Conservation (phyloP, 2,113 vertebrate species). For the Phalacrocorax aristotelis region DNA sequence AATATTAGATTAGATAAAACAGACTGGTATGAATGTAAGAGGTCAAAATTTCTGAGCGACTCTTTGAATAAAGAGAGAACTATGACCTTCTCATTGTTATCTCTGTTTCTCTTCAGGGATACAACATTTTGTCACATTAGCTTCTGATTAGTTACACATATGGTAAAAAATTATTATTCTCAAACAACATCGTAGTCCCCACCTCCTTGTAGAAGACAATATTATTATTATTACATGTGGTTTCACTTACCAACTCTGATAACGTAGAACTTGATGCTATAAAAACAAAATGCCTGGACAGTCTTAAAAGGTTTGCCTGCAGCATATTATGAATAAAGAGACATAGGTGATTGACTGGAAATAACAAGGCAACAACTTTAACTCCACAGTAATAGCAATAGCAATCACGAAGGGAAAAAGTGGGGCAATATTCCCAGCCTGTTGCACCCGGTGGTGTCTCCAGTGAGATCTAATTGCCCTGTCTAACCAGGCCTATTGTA, state of each 20-base stretch:
- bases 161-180: neutral
- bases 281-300: neutral
- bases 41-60: neutral
- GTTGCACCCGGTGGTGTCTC: neutral
- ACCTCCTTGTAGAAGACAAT: neutral
- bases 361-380: neutral
- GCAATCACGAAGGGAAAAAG: neutral
- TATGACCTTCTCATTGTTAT: neutral
- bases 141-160: neutral
- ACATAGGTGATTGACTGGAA: neutral
- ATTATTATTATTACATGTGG: neutral
- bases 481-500: neutral
- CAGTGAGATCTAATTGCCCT: neutral
- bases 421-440: neutral
- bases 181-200: neutral
- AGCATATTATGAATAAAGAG: neutral
- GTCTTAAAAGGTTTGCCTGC: neutral
- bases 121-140: neutral
- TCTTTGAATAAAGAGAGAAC: neutral
- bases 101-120: neutral
- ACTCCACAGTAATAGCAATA: neutral
- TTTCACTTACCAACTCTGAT: neutral
- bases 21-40: neutral
- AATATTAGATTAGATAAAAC: neutral
- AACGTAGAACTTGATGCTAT: neutral